These are phyloP conservation scores for Eira barbara DNA, from an alignment of 2,113 vertebrate species.

Conservation along the genomic window DNA sequence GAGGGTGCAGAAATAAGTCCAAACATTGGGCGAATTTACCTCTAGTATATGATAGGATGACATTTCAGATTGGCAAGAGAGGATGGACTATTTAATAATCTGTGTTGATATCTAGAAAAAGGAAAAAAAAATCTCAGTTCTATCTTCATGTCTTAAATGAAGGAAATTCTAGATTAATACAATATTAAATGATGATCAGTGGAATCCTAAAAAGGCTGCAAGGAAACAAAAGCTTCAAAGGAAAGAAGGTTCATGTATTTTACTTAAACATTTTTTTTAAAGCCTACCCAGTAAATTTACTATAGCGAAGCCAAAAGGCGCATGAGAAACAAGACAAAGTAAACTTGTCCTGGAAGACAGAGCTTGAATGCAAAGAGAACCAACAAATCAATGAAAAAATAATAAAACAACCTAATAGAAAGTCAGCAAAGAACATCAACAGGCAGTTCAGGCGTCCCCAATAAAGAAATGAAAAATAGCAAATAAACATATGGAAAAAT, in stretches of 20 bases:
- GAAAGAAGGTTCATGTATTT: not conserved
- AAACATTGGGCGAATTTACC: not conserved
- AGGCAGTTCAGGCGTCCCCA: not conserved
- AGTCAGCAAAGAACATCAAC: not conserved
- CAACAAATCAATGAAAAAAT: slow-evolving; percentile 12
- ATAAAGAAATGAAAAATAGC: not conserved
- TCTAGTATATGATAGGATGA: not conserved
- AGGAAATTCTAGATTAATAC: not conserved
- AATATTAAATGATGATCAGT: not conserved
- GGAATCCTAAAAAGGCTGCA: not conserved
- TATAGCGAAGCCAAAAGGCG: not conserved
- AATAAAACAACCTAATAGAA: not conserved
- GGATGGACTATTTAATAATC: not conserved
- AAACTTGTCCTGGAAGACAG: not conserved
- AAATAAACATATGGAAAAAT: not conserved
- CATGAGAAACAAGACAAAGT: not conserved
- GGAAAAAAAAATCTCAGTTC: not conserved
- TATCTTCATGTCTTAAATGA: not conserved
- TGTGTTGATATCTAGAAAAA: slow-evolving; percentile 17
- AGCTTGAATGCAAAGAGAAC: not conserved
- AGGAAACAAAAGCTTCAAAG: not conserved
- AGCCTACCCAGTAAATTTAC: not conserved
- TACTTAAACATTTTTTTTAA: not conserved
- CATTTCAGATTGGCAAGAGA: not conserved
- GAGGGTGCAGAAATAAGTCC: not conserved